phyloP scores from a whole-genome alignment of 2,888 invertebrate genomes.

The Campoplex nolae region DNA sequence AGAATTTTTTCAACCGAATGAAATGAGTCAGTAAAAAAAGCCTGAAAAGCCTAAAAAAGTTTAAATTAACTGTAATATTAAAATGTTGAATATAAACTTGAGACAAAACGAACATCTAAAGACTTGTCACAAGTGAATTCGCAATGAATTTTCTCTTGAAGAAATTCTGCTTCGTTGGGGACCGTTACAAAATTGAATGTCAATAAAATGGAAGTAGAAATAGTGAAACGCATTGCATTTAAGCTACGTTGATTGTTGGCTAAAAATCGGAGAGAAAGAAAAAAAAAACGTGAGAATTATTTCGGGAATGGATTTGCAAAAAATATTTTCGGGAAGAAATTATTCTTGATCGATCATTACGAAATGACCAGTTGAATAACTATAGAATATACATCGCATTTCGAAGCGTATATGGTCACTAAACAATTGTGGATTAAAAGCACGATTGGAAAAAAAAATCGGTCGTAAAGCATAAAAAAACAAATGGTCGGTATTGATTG shows the following conservation, averaged over 20 bases:
- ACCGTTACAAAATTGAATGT: not conserved
- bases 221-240: not conserved
- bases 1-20: not conserved
- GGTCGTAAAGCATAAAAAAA: conserved; percentile 22
- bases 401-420: not conserved
- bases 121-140: not conserved
- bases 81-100: no score
- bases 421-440: not conserved
- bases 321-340: not conserved
- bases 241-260: not conserved
- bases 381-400: not conserved
- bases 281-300: not conserved
- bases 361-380: not conserved
- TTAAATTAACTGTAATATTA: not conserved
- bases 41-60: not conserved
- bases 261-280: not conserved
- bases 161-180: not conserved
- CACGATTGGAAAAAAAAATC: not conserved
- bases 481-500: conserved; percentile 66
- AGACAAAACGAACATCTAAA: not conserved
- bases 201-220: not conserved
- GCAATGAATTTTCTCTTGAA: not conserved
- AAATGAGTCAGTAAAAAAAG: not conserved
- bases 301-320: not conserved
- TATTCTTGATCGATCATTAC: not conserved